These are phyloP conservation scores for Pteronotus mesoamericanus DNA, from an alignment of 2,797 vertebrate genomes.

Conservation along the genomic window DNA sequence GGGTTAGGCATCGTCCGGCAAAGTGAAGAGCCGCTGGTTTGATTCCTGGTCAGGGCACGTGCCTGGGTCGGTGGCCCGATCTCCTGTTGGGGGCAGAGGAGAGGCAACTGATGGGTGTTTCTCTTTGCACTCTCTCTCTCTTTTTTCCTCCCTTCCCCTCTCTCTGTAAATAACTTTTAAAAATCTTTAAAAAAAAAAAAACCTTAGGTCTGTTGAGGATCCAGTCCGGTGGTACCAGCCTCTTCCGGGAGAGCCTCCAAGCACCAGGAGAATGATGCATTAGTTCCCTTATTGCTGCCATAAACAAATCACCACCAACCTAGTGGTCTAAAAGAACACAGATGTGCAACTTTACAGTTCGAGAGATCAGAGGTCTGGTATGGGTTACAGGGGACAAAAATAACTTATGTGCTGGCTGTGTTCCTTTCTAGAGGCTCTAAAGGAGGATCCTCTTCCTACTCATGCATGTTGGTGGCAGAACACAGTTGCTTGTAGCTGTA, in stretches of 20 bases:
- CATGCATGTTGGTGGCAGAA: not conserved
- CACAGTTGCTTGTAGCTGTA: not conserved
- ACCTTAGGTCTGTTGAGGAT: not conserved
- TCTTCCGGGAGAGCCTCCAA: not conserved
- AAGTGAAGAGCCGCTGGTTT: not conserved
- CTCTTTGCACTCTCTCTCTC: not conserved
- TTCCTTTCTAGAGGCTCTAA: not conserved
- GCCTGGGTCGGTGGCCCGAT: not conserved
- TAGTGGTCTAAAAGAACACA: not conserved
- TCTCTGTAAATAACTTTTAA: not conserved
- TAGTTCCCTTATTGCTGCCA: rapidly evolving
- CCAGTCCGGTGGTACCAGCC: not conserved
- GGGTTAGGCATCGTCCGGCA: not conserved
- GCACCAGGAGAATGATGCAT: not conserved
- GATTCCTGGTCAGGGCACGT: too few relatives aligned
- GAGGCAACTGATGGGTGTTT: not conserved
- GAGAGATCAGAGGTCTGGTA: not conserved
- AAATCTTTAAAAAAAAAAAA: too few relatives aligned
- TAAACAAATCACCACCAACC: not conserved
- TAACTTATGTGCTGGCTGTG: not conserved
- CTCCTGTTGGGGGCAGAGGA: not conserved
- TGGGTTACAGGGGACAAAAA: not conserved
- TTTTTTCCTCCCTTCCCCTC: not conserved
- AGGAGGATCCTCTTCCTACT: not conserved
- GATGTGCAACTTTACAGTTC: not conserved